Percentiles rank a stretch among this genome's conserved stretches.
phyloP scores from a whole-genome alignment of 1,140 invertebrate species.

The Papilio polytes region DNA sequence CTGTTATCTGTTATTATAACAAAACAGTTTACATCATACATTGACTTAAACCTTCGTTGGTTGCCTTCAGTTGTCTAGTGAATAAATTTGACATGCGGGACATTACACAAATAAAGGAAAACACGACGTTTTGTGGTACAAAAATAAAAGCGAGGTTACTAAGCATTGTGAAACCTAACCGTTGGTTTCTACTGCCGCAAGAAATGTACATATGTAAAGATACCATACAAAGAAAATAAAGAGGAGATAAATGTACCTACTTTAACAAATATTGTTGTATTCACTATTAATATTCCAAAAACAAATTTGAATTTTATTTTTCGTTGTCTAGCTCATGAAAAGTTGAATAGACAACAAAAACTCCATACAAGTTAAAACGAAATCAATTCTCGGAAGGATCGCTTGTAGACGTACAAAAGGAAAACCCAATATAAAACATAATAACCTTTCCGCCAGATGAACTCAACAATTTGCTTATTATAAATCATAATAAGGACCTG shows the following conservation, averaged over 20 bases:
- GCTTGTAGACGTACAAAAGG: conserved; percentile 13
- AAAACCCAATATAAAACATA: conserved; percentile 25
- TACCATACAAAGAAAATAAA: too few relatives aligned
- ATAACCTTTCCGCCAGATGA: conserved; percentile 1
- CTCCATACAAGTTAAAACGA: neutral
- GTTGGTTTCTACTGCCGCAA: neutral
- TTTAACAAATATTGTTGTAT: too few relatives aligned
- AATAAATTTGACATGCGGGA: neutral
- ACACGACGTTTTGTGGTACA: neutral
- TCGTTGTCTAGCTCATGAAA: neutral
- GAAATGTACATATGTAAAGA: neutral
- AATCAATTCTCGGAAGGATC: conserved; percentile 26
- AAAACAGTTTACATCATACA: neutral
- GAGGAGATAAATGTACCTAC: neutral
- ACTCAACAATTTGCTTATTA: neutral
- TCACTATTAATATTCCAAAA: too few relatives aligned
- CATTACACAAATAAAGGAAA: conserved; percentile 14
- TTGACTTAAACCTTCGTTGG: neutral
- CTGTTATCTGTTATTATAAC: neutral
- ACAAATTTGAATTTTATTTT: neutral
- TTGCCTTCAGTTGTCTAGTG: conserved; percentile 1
- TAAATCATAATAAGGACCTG: too few relatives aligned
- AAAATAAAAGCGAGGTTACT: conserved; percentile 1
- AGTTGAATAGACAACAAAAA: conserved; percentile 3
- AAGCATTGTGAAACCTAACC: neutral